Evolutionary conservation across 1,140 invertebrate species (phyloP).

Genomic region (Manduca sexta): DNA sequence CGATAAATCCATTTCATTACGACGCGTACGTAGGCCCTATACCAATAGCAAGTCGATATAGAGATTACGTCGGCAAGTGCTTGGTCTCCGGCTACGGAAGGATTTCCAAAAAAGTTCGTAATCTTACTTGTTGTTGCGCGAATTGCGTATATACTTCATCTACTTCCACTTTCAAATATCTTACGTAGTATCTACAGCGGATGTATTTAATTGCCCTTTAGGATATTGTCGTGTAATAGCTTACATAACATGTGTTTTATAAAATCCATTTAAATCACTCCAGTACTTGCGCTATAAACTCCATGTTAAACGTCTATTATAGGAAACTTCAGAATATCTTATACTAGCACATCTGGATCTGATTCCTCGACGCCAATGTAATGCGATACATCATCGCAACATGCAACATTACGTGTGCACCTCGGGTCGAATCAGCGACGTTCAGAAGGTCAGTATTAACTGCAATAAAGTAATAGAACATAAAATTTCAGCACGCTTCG

Average conservation of each 20-base stretch:
- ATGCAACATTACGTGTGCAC: constrained; percentile 41
- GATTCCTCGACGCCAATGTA: constrained; percentile 19
- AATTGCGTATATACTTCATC: too few relatives aligned
- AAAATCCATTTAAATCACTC: too few relatives aligned
- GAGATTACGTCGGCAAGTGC: constrained; percentile 36
- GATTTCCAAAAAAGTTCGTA: constrained; percentile 1
- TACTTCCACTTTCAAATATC: too few relatives aligned
- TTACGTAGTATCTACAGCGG: too few relatives aligned
- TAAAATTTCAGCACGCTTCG: too few relatives aligned
- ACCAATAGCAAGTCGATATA: constrained; percentile 20
- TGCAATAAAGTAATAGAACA: not conserved
- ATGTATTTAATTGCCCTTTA: too few relatives aligned
- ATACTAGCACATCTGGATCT: constrained; percentile 30
- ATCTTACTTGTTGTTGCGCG: too few relatives aligned
- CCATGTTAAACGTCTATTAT: too few relatives aligned
- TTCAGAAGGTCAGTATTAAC: constrained; percentile 31
- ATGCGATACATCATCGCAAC: constrained; percentile 21
- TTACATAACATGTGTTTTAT: too few relatives aligned
- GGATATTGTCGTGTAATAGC: too few relatives aligned
- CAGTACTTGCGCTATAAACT: too few relatives aligned
- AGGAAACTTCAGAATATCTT: constrained; percentile 24
- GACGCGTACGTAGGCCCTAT: constrained; percentile 32
- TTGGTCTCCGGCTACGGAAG: constrained; percentile 47
- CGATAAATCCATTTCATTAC: constrained; percentile 21
- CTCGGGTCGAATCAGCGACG: constrained; percentile 25